Evolutionary conservation across 1,140 invertebrate species (phyloP).

Genomic region (Cydia strobilella): DNA sequence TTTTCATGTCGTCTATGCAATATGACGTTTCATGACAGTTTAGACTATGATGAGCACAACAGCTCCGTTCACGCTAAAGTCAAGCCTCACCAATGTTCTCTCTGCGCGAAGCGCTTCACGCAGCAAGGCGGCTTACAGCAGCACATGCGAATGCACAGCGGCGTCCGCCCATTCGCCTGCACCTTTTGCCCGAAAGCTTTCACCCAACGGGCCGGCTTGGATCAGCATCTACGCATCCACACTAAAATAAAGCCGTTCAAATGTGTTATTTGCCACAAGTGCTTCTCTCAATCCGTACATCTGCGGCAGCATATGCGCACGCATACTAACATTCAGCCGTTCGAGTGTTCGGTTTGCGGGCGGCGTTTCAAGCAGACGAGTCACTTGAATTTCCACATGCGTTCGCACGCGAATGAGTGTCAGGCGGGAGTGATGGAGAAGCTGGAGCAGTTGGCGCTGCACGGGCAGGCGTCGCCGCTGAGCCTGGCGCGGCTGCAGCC

Average conservation of each 20-base stretch:
- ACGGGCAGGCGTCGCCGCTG: constrained; percentile 54
- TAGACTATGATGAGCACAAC: constrained; percentile 75
- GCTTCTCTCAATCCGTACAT: constrained; percentile 81
- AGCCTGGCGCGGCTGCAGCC: constrained; percentile 63
- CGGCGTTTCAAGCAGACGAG: constrained; percentile 75
- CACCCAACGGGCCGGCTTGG: constrained; percentile 85
- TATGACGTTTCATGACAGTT: constrained; percentile 70
- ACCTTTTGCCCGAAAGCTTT: constrained; percentile 92
- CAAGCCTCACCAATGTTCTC: constrained; percentile 70
- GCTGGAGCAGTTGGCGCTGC: constrained; percentile 43
- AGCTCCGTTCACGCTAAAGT: constrained; percentile 77
- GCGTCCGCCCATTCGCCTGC: constrained; percentile 93
- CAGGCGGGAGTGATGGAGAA: constrained; percentile 45
- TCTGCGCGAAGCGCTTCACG: constrained; percentile 75
- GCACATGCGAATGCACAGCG: constrained; percentile 83
- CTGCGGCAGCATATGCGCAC: constrained; percentile 76
- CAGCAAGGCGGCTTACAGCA: constrained; percentile 74
- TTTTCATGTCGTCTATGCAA: constrained; percentile 71
- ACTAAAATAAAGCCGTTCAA: constrained; percentile 84
- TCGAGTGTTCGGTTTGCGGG: constrained; percentile 84
- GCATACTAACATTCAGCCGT: constrained; percentile 86
- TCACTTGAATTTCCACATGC: constrained; percentile 77
- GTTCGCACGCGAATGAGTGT: constrained; percentile 58
- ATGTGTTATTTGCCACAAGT: constrained; percentile 85
- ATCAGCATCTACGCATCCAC: constrained; percentile 84